Conservation (phyloP, 2,888 invertebrate species). For the Oegoconia quadripuncta region DNA sequence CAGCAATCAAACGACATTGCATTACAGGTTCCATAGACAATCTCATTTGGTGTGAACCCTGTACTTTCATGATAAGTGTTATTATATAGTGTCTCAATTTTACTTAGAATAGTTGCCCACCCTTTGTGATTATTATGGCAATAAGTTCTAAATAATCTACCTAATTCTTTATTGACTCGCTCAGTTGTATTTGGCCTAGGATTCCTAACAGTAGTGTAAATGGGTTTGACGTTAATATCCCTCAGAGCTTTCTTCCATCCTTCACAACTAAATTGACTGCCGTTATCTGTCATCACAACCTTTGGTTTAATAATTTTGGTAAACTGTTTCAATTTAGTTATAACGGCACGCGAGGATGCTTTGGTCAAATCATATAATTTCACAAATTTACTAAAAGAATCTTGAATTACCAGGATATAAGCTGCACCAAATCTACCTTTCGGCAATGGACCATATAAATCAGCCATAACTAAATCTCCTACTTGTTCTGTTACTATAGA, state of each 20-base stretch:
- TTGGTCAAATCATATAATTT: slow-evolving; percentile 8
- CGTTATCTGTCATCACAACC: slow-evolving; percentile 19
- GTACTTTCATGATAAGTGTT: slow-evolving; percentile 3
- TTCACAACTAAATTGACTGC: slow-evolving; percentile 10
- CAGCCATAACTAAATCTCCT: slow-evolving; percentile 23
- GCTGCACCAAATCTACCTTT: slow-evolving; percentile 15
- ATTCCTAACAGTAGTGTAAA: slow-evolving; percentile 13
- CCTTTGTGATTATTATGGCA: slow-evolving; percentile 6
- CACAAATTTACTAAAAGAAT: slow-evolving; percentile 21
- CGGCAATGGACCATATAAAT: slow-evolving; percentile 21
- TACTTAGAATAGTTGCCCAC: neutral
- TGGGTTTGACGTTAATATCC: neutral
- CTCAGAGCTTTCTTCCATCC: slow-evolving; percentile 2
- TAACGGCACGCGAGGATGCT: slow-evolving; percentile 14
- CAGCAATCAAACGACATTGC: neutral
- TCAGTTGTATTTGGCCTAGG: slow-evolving; percentile 12
- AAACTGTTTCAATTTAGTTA: slow-evolving; percentile 12
- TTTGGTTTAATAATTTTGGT: slow-evolving; percentile 13
- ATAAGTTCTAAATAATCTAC: slow-evolving; percentile 8
- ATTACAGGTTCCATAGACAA: neutral
- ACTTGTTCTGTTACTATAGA: slow-evolving; percentile 15
- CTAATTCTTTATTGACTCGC: slow-evolving; percentile 11
- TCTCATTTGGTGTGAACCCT: neutral
- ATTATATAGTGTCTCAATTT: slow-evolving; percentile 3
- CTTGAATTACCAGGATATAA: slow-evolving; percentile 20